A percentile compares a stretch with the other conserved stretches of the same genome.
Conservation (phyloP, 2,888 invertebrate species). For the Acrocyrtus sp. region DNA sequence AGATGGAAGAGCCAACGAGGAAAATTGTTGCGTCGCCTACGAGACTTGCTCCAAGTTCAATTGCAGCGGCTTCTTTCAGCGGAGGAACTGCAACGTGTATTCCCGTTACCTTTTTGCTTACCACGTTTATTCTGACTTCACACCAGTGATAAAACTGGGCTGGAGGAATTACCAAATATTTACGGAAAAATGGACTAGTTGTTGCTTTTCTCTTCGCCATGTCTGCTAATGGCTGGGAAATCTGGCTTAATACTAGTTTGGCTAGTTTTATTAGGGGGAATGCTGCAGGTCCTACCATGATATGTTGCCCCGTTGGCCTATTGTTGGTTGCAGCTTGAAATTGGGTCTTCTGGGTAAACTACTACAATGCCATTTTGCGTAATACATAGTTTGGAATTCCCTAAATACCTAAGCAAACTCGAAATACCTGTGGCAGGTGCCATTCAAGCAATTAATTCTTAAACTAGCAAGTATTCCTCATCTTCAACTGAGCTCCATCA, state of each 20-base stretch:
- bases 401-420: too few species aligned
- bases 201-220: constrained; percentile 1
- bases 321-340: too few species aligned
- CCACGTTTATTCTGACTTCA: background rate
- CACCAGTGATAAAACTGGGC: constrained; percentile 10
- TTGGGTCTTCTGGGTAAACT: too few species aligned
- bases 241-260: background rate
- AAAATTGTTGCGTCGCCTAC: constrained; percentile 14
- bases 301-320: too few species aligned
- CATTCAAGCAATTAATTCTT: too few species aligned
- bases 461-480: too few species aligned
- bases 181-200: constrained; percentile 10
- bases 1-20: background rate
- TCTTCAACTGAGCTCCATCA: too few species aligned
- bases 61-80: background rate
- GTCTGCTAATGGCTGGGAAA: background rate
- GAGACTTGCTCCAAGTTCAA: constrained; percentile 11
- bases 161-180: constrained; percentile 12
- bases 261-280: constrained; percentile 13
- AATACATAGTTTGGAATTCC: too few species aligned
- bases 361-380: too few species aligned
- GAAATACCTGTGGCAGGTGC: too few species aligned
- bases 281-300: too few species aligned
- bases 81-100: background rate
- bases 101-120: background rate